Evolutionary conservation across 92 coral and sea anemone genomes (phyloP), one percentile per base, ranked within the genome.

Genomic region (Epizoanthus ramosus): DNA sequence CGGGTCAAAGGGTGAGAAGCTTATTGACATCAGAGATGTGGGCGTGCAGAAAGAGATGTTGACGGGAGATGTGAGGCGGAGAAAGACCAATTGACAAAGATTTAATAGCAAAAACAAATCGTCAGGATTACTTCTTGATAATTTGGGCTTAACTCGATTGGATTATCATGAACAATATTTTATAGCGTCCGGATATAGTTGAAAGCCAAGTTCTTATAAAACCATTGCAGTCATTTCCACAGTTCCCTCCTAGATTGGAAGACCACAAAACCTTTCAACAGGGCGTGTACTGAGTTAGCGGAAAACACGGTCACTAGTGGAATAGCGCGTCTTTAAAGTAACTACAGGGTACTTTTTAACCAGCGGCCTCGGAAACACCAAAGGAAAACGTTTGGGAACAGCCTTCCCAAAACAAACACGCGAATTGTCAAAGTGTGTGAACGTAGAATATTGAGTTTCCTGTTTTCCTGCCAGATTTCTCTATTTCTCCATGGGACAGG

Each of bases 401-500:
- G 39, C 33, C 53, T 63, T 77, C 47, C 21, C 1, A 77, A 21
- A 69, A 63, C 65, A 43, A 77, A 43, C 24, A 23, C 45, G 25
- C 23, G 2, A 37, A 19, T 18, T 65, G 58, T 37, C 17, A 77
- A n/a, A 61, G 71, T 61, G 65, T 19, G 71, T 37, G 4, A 21
- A 47, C 52, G 57, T 39, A 35, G 45, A 39, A 47, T 9, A 15
- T 50, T 23, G 17, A 50, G 71, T 61, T 77, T 77, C 82, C 82
- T 61, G 82, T 77, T 77, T 61, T 22, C 19, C 33, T 33, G 54
- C 82, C 69, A 73, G 54, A 43, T 61, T 61, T 60, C 56, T 77
- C 23, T 6, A 77, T 77, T 77, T 77, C 82, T 61, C 82, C 54
- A 37, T 6, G 28, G 82, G 82, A 43, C 65, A 41, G 69, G 69